phyloP scores from a whole-genome alignment of 1,140 invertebrate species.

The Limonius californicus region DNA sequence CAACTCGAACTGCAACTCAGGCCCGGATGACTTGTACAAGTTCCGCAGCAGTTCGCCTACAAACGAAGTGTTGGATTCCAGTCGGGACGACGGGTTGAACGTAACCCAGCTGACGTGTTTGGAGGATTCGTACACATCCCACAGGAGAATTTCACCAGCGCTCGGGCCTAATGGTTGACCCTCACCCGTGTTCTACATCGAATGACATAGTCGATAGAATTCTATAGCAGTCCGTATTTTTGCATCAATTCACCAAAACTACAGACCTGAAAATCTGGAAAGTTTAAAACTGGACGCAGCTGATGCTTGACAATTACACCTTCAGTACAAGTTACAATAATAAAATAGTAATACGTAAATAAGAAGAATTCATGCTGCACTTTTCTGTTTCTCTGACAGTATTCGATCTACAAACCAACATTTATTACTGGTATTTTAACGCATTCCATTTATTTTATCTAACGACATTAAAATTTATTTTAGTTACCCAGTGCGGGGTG shows the following conservation, averaged over 20 bases:
- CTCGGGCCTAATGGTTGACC: slow-evolving; percentile 40
- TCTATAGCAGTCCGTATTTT: slow-evolving; percentile 2
- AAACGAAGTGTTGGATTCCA: background rate
- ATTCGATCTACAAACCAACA: background rate
- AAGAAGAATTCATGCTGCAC: background rate
- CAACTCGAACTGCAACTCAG: slow-evolving; percentile 3
- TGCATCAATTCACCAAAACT: background rate
- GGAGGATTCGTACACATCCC: slow-evolving; percentile 29
- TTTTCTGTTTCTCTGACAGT: background rate
- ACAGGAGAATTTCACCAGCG: slow-evolving; percentile 29
- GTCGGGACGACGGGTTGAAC: slow-evolving; percentile 26
- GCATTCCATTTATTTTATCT: background rate
- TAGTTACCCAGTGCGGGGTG: no score
- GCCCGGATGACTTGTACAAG: background rate
- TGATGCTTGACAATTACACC: slow-evolving; percentile 10
- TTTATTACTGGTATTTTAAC: background rate
- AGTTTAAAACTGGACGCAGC: background rate
- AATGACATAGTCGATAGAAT: slow-evolving; percentile 2
- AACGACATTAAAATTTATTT: no score
- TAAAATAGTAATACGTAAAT: background rate
- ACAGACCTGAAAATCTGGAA: slow-evolving; percentile 11
- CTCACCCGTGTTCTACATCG: background rate
- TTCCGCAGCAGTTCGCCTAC: background rate
- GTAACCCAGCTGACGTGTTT: slow-evolving; percentile 32
- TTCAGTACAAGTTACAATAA: slow-evolving; percentile 9